Base-by-base conservation (phyloP, 2,888 invertebrate species). In the Dichetophora obliterata region DNA sequence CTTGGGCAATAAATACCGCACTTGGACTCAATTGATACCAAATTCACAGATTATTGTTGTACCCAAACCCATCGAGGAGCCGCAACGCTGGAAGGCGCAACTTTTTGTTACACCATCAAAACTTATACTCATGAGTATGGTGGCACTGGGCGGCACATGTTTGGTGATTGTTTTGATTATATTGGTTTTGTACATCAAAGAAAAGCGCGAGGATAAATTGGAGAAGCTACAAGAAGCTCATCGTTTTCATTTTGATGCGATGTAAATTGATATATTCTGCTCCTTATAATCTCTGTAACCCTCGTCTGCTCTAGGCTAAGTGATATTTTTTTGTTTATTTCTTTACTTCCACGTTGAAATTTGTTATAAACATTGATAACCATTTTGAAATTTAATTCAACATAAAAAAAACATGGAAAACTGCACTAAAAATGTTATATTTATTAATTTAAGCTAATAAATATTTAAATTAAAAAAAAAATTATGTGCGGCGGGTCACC, bases 31-130 rank as follows among this genome's bases (percentile, higher is more conserved):
- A 88, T 94, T 98, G 73, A 98, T 99, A 86, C 99, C 99, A 0
- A 99, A 99, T 87, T 98, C 98, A 0, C 98, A 99, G 89, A 95
- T 99, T 89, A 95, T 98, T 50, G 95, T 99, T 0, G 95, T 98
- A 78, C 99, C 99, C 2, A 92, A 93, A 85, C 97, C 96, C 6
- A 92, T 93, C 0, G 91, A 92, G 79, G 91, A 95, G 75, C 94
- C 97, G 0, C 91, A 91, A 3, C 92, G 92, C 82, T 98, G 98
- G 98, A 94, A 93, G 83, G 96, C 95, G 22, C 96, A 97, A 85
- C 90, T 98, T 19, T 98, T 98, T 91, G 96, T 98, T 0, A 98
- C 98, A 0, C 98, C 98, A 0, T 97, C 97, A 88, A 96, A 96
- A 89, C 91, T 97, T 75, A 97, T 98, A 86, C 90, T 96, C n/a